Evolutionary conservation across 2,113 vertebrate species (phyloP).

Genomic region (Oreochromis aureus): DNA sequence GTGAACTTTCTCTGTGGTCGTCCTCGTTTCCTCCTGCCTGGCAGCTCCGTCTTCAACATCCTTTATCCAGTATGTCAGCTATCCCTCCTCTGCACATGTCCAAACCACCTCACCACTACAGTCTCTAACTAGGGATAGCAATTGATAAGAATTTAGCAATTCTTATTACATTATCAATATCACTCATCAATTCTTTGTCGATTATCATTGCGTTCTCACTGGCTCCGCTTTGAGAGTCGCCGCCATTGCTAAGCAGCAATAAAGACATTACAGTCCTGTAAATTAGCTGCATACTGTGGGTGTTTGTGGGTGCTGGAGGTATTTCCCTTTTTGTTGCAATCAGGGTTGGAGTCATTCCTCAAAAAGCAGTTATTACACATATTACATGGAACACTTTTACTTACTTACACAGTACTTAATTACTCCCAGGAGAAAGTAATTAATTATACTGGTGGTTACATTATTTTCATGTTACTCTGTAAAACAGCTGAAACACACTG

Average conservation of each 20-base stretch:
- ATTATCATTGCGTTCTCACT: neutral
- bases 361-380: neutral
- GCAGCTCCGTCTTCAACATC: neutral
- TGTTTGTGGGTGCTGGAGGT: neutral
- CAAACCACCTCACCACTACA: neutral
- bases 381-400: neutral
- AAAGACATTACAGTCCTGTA: neutral
- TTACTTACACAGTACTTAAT: neutral
- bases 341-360: neutral
- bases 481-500: neutral
- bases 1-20: neutral
- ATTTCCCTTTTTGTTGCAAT: too few species aligned
- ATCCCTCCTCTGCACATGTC: neutral
- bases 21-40: neutral
- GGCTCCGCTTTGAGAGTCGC: neutral
- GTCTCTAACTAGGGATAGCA: neutral
- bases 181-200: neutral
- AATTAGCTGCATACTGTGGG: neutral
- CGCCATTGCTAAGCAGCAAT: neutral
- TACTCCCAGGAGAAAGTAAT: neutral
- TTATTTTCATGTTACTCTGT: neutral
- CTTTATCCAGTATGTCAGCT: rapidly evolving
- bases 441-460: neutral
- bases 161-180: neutral
- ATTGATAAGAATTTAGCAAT: neutral